Percentiles rank a stretch among this genome's conserved stretches.
These are phyloP conservation scores for Heteromormyrus szaboi DNA, from an alignment of 2,797 vertebrate genomes.

Conservation along the genomic window DNA sequence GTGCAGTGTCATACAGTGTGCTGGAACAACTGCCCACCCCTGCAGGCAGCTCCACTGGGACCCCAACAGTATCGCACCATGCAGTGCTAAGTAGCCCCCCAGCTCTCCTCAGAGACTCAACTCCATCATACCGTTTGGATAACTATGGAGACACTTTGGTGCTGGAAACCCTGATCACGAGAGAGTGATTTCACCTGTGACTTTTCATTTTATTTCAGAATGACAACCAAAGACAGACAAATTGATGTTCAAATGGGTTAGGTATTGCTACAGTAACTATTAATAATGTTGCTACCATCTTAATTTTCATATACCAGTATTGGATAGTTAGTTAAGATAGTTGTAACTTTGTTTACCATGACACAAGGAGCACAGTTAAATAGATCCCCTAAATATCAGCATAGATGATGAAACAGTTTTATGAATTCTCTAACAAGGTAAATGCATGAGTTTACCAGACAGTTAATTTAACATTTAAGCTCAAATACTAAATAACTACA, in stretches of 20 bases:
- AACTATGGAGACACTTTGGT: neutral
- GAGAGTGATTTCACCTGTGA: neutral
- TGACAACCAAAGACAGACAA: slow-evolving; percentile 11
- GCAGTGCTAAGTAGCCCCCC: neutral
- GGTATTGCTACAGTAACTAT: neutral
- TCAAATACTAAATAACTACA: neutral
- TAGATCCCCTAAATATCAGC: neutral
- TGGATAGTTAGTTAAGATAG: neutral
- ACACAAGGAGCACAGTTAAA: neutral
- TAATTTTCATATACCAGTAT: neutral
- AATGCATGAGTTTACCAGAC: neutral
- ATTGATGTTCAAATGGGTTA: neutral
- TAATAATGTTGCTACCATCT: neutral
- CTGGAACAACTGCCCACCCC: neutral
- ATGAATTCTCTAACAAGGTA: neutral
- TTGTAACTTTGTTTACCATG: slow-evolving; percentile 7
- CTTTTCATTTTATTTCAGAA: neutral
- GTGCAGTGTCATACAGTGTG: neutral
- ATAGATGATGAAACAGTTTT: neutral
- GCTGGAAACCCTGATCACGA: neutral
- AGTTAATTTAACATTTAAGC: neutral
- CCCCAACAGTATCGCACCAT: neutral
- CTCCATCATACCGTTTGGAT: neutral
- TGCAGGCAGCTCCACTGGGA: neutral
- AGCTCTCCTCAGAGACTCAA: neutral